Conservation (phyloP, 1,140 invertebrate species). For the Coboldia fuscipes region DNA sequence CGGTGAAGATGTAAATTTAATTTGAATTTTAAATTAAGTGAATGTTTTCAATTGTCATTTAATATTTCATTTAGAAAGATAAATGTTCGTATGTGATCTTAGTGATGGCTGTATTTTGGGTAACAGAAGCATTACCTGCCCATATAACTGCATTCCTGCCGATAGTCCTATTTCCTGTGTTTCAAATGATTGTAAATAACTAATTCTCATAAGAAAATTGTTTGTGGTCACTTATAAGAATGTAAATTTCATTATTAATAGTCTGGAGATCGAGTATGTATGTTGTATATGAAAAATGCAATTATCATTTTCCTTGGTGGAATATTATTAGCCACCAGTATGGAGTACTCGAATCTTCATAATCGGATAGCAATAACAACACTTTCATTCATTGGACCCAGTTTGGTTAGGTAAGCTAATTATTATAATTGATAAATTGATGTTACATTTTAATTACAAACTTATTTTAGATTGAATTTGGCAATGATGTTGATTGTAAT, state of each 20-base stretch:
- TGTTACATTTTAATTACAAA: neutral
- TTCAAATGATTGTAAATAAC: slow-evolving; percentile 7
- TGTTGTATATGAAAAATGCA: slow-evolving; percentile 30
- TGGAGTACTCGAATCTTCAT: slow-evolving; percentile 41
- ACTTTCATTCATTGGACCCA: slow-evolving; percentile 29
- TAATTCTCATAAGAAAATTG: neutral
- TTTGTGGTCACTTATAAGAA: neutral
- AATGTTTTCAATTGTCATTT: too few species aligned
- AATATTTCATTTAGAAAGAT: too few species aligned
- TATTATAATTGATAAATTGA: slow-evolving; percentile 4
- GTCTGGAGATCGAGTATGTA: slow-evolving; percentile 18
- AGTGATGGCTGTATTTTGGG: slow-evolving; percentile 41
- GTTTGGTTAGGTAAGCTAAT: slow-evolving; percentile 2
- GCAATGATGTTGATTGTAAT: slow-evolving; percentile 35
- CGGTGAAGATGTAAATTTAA: too few species aligned
- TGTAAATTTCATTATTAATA: neutral
- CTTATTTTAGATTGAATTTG: slow-evolving; percentile 17
- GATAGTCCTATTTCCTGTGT: slow-evolving; percentile 36
- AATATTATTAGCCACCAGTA: slow-evolving; percentile 34
- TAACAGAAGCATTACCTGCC: slow-evolving; percentile 39
- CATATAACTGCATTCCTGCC: slow-evolving; percentile 42
- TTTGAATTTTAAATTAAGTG: too few species aligned
- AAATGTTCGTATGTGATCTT: slow-evolving; percentile 37
- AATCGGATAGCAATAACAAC: slow-evolving; percentile 34
- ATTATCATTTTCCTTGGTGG: slow-evolving; percentile 32